Base-by-base conservation (phyloP, 2,113 vertebrate genomes). In the Nymphicus hollandicus region DNA sequence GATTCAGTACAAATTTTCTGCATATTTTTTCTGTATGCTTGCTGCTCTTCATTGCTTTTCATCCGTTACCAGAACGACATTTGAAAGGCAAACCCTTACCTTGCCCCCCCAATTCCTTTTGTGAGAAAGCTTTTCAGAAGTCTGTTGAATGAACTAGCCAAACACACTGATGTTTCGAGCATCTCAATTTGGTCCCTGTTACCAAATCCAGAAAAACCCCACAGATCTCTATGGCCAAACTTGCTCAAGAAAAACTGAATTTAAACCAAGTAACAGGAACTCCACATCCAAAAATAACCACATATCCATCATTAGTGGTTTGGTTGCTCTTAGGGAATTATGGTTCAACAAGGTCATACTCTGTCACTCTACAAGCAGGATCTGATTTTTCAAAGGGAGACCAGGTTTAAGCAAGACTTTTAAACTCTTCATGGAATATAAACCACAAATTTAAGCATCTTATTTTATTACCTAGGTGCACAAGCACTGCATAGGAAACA, bases 341-440 rank as follows among this genome's bases (percentile, higher is more conserved):
- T 3, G 1, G 70, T 29, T 85, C 56, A 68, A 7, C 73, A 41
- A 74, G 61, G 81, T 52, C 85, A 15, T 15, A 46, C 52, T 37
- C 55, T 47, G 47, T 23, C 3, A 0, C 46, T 70, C 14, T 23
- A 3, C 0, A 1, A 63, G 55, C 35, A 28, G 12, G 33, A 11
- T 56, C n/a, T 13, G 50, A 37, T 68, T 71, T 73, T 91, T 66
- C 70, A 37, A 33, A 49, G 37, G 37, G 25, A 79, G 20, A 71
- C 4, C 13, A 37, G n/a, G 47, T 27, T 66, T 13, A 41, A 74
- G 46, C 60, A 70, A 63, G 46, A 49, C 10, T 63, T 85, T 41
- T 6, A 49, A 56, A 16, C 31, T 33, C 65, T 24, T 53, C 10
- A 35, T 35, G 14, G 41, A 29, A 20, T 4, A 35, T 2, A 53